These are phyloP conservation scores for Drosophila mimetica DNA, from an alignment of 2,888 invertebrate genomes.

Conservation along the genomic window DNA sequence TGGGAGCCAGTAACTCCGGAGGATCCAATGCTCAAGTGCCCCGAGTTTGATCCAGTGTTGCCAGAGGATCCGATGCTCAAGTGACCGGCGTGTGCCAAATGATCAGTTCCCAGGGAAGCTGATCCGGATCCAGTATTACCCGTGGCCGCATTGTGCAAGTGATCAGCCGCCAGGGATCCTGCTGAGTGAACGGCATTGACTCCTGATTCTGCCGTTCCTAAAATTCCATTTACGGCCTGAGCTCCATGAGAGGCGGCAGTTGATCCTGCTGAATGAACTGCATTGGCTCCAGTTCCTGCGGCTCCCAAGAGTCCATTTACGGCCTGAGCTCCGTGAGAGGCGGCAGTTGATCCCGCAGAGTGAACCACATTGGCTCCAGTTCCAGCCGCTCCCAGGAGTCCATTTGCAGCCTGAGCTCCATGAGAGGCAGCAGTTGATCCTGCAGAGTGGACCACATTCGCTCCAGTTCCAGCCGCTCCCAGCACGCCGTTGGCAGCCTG, in stretches of 20 bases:
- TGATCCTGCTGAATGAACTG: not conserved
- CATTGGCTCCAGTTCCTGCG: conserved; percentile 1
- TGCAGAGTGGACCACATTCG: not conserved
- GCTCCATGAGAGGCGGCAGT: not conserved
- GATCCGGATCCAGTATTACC: not conserved
- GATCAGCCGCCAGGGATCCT: not conserved
- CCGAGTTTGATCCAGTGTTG: not conserved
- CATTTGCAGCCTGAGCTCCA: not conserved
- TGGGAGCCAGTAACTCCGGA: not conserved
- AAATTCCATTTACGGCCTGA: not conserved
- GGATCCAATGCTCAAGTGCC: conserved; percentile 6
- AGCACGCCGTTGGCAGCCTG: conserved; percentile 16
- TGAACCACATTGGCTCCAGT: not conserved
- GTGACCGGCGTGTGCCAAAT: conserved; percentile 9
- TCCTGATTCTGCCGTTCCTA: not conserved
- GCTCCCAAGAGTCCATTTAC: conserved; percentile 4
- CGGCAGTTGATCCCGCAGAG: not conserved
- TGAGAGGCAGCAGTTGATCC: conserved; percentile 3
- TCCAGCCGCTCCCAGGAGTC: not conserved
- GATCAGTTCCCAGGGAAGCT: not conserved
- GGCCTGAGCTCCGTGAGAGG: conserved; percentile 2
- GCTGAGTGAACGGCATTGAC: not conserved
- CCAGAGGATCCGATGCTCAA: conserved; percentile 2
- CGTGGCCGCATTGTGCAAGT: not conserved
- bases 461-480: conserved; percentile 9